Base-by-base conservation (phyloP, 1,140 invertebrate species). In the Subanguina moxae region DNA sequence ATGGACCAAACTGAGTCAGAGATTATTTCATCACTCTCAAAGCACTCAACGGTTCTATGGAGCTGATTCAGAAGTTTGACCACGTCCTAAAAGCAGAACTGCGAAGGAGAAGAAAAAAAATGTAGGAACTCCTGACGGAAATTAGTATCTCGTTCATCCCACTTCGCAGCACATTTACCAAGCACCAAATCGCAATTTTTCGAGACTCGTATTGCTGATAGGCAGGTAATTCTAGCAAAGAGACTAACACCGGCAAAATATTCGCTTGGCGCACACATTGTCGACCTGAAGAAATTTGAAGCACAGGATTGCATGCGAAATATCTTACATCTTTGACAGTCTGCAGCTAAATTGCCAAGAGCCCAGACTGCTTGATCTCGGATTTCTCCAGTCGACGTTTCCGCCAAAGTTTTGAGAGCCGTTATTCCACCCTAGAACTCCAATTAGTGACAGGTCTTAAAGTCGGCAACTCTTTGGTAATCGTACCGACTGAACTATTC, bases 151-250 rank as follows among this genome's bases (percentile, higher is more conserved):
- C 23, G 23, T 25, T 52, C 48, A 52, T 52, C 8, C 48, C 48
- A 25, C n/a, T 52, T 19, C 48, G 48, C 23, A 52, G 15, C 3
- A 52, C 23, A 52, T 52, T 52, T 3, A 52, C 68, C 56, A 70
- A 68, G 23, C 68, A 70, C 68, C 68, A 70, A 25, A 69, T 70
- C 21, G 64, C 66, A 38, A 68, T 68, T 42, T 61, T 62, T n/a
- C 68, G 45, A 17, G 67, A 23, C n/a, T 70, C 66, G 27, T 48
- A n/a, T 17, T 30, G 64, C 15, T 48, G 43, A 65, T 68, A 70
- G 23, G 70, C 66, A 25, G 68, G 65, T 42, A 45, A 28, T 21
- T 69, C 67, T 21, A 70, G 58, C 30, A 69, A 42, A 0, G 30
- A 48, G n/a, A 38, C 38, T 58, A 70, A 43, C 25, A 66, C 17